Conservation (phyloP, 2,113 vertebrate genomes). For the Triplophysa dalaica region DNA sequence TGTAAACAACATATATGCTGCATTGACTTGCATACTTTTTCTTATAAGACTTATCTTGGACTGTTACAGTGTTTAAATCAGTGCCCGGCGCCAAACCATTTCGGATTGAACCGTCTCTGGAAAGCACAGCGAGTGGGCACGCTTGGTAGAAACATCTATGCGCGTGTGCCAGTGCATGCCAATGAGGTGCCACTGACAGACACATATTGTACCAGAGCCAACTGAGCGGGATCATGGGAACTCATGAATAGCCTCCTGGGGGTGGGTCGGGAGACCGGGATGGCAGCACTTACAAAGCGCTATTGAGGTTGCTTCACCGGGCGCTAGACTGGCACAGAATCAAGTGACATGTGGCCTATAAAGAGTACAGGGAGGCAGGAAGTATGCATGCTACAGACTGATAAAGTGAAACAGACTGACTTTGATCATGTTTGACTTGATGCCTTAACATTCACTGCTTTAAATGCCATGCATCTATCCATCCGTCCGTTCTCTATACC, state of each 20-base stretch:
- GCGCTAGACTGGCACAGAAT: slow-evolving; percentile 68
- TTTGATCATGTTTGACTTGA: too few species aligned
- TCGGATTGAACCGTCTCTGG: slow-evolving; percentile 36
- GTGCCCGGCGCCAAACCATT: slow-evolving; percentile 16
- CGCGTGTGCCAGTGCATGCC: slow-evolving; percentile 72
- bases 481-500: too few species aligned
- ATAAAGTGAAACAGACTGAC: not conserved
- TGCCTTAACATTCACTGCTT: not conserved
- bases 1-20: too few species aligned
- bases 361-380: slow-evolving; percentile 55
- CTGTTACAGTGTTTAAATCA: not conserved
- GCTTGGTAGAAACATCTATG: slow-evolving; percentile 36
- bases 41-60: not conserved
- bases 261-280: slow-evolving; percentile 62
- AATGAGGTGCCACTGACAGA: slow-evolving; percentile 76
- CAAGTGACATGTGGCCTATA: slow-evolving; percentile 55
- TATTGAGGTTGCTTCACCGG: slow-evolving; percentile 69
- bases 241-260: slow-evolving; percentile 67
- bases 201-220: slow-evolving; percentile 69
- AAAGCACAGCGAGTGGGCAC: slow-evolving; percentile 57
- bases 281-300: slow-evolving; percentile 69
- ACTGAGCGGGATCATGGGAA: slow-evolving; percentile 72
- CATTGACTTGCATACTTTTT: not conserved
- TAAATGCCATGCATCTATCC: too few species aligned
- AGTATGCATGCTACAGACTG: slow-evolving; percentile 65